Percentiles rank a stretch among this genome's conserved stretches.
Conservation (phyloP, 2,113 vertebrate species). For the Passerina amoena region DNA sequence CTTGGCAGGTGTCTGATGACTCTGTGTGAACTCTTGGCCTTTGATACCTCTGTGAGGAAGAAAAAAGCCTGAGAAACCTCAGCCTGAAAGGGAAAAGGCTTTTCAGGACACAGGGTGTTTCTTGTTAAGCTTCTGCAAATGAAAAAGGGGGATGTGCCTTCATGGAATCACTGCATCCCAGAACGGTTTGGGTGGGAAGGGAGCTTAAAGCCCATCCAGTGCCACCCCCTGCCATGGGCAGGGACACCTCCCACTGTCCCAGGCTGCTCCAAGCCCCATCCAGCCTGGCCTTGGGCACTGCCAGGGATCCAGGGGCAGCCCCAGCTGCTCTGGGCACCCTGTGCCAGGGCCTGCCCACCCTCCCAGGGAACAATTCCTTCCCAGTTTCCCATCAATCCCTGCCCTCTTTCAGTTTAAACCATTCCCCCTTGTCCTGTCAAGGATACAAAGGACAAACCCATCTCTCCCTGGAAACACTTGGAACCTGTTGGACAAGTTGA, state of each 20-base stretch:
- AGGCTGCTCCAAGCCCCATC: background rate
- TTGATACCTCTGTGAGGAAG: background rate
- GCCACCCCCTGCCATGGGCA: background rate
- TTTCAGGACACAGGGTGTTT: background rate
- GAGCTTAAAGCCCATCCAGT: accelerated
- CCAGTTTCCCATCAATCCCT: accelerated
- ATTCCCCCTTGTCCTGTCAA: background rate
- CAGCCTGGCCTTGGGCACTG: accelerated
- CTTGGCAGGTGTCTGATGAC: background rate
- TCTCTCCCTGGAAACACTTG: background rate
- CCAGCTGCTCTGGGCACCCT: background rate
- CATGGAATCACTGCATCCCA: background rate
- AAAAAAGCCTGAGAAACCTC: background rate
- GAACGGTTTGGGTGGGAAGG: too few species aligned
- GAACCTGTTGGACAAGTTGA: background rate
- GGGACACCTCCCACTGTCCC: background rate
- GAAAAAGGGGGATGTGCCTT: background rate
- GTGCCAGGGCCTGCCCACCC: background rate
- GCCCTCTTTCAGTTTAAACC: background rate
- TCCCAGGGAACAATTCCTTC: background rate
- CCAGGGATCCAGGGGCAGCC: background rate
- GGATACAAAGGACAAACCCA: background rate
- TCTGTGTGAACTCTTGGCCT: background rate
- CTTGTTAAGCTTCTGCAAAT: background rate
- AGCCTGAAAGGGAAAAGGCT: background rate